Percentiles rank a stretch among this genome's conserved stretches.
phyloP scores from a whole-genome alignment of 1,140 invertebrate genomes.

The Bacillus rossius region DNA sequence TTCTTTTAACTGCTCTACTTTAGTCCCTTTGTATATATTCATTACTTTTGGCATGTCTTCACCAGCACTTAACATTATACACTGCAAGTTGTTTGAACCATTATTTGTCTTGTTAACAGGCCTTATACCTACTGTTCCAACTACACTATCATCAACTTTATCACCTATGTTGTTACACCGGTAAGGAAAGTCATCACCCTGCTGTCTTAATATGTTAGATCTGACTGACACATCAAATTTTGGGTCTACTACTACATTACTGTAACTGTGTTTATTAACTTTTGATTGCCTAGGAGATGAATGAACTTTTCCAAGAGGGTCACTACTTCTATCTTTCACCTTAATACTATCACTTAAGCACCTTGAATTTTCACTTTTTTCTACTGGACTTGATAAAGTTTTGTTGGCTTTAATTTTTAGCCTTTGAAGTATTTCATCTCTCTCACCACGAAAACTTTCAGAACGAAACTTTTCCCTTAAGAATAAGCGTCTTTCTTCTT shows the following conservation, averaged over 20 bases:
- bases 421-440: slow-evolving; percentile 23
- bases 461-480: slow-evolving; percentile 80
- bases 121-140: too few species aligned
- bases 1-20: background rate
- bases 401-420: slow-evolving; percentile 14
- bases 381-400: background rate
- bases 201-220: background rate
- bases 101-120: too few species aligned
- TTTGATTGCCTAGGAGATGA: too few species aligned
- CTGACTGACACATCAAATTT: background rate
- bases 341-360: background rate
- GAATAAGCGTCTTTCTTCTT: slow-evolving; percentile 82
- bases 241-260: background rate
- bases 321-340: background rate
- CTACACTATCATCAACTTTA: too few species aligned
- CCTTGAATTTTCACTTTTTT: slow-evolving; percentile 11
- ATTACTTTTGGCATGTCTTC: too few species aligned
- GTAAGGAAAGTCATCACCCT: too few species aligned
- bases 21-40: too few species aligned
- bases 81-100: too few species aligned
- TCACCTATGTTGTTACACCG: too few species aligned
- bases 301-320: too few species aligned
- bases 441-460: slow-evolving; percentile 59
- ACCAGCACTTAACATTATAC: too few species aligned
- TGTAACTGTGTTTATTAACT: background rate